These are phyloP conservation scores for Pipra filicauda DNA, from an alignment of 2,113 vertebrate genomes.

Conservation along the genomic window DNA sequence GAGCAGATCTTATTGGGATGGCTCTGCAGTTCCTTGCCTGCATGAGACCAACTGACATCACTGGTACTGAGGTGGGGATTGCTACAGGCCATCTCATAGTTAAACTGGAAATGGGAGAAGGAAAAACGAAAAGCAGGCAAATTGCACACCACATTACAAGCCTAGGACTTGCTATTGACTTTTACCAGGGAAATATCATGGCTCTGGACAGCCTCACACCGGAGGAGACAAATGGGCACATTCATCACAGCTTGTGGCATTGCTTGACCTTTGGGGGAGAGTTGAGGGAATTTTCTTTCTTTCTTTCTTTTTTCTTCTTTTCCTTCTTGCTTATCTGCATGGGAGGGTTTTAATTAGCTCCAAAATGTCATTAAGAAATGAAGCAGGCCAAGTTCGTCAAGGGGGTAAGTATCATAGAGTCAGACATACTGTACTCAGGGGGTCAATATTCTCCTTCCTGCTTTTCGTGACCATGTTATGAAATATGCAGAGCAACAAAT, in stretches of 20 bases:
- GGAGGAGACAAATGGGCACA: not conserved
- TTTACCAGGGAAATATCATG: not conserved
- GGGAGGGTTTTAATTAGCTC: not conserved
- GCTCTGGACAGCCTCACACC: not conserved
- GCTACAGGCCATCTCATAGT: not conserved
- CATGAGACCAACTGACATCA: not conserved
- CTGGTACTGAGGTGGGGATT: not conserved
- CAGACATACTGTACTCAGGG: not conserved
- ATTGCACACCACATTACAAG: accelerated
- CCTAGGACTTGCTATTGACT: not conserved
- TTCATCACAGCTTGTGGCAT: not conserved
- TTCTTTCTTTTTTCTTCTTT: too few relatives aligned
- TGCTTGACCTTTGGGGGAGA: not conserved
- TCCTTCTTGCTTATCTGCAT: not conserved
- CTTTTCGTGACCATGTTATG: not conserved
- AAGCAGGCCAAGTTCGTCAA: not conserved
- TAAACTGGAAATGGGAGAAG: not conserved
- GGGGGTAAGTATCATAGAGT: not conserved
- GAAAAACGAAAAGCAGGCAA: not conserved
- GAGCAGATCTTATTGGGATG: not conserved
- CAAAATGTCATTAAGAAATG: not conserved
- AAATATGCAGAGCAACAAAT: not conserved
- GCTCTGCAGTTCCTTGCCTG: not conserved
- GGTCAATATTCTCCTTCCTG: not conserved
- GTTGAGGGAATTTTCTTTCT: not conserved